Evolutionary conservation across 1,140 invertebrate species (phyloP).

Genomic region (Pinna nobilis): DNA sequence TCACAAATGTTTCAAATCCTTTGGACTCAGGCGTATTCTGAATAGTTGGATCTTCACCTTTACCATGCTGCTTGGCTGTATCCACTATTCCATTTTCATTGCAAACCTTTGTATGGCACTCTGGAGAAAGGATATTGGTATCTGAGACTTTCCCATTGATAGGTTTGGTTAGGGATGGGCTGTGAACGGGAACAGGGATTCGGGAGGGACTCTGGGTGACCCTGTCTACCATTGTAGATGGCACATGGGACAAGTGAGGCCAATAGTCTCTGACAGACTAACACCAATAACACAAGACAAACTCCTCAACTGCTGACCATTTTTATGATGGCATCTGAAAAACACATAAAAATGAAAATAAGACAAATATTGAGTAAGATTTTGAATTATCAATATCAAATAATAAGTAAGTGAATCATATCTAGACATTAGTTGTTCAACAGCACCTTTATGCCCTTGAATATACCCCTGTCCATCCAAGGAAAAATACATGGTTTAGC

Average conservation of each 20-base stretch:
- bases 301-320: no score
- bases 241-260: background rate
- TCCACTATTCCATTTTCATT: conserved; percentile 49
- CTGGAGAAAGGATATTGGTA: conserved; percentile 8
- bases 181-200: conserved; percentile 60
- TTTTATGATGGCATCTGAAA: no score
- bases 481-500: no score
- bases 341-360: no score
- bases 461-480: no score
- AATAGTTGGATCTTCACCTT: conserved; percentile 17
- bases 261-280: no score
- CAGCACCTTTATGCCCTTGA: no score
- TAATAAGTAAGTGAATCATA: no score
- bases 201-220: conserved; percentile 61
- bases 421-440: no score
- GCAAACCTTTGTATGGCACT: conserved; percentile 19
- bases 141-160: conserved; percentile 3
- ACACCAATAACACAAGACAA: no score
- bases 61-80: conserved; percentile 6
- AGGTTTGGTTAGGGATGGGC: conserved; percentile 1
- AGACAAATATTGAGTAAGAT: no score
- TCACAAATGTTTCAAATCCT: conserved; percentile 73
- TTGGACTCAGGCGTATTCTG: conserved; percentile 49
- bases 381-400: no score
- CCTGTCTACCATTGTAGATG: conserved; percentile 60